A percentile compares a stretch with the other conserved stretches of the same genome.
These are phyloP conservation scores for Oreochromis spilurus DNA, from an alignment of 2,113 vertebrate genomes.

Conservation along the genomic window DNA sequence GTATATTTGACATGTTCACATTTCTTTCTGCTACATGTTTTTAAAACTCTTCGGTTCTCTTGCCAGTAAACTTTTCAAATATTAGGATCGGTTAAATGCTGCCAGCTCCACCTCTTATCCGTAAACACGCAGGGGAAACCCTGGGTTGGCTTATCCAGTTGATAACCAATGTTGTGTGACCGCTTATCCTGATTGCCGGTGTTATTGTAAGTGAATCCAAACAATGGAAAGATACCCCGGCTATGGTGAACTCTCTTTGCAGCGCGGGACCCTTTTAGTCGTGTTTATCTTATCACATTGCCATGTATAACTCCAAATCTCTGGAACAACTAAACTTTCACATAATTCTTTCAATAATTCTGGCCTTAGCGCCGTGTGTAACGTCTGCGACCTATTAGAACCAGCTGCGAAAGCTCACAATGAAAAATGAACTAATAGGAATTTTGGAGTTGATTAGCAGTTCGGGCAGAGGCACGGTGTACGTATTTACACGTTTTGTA, in stretches of 20 bases:
- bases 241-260: not conserved
- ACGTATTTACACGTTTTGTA: not conserved
- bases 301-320: not conserved
- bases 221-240: not conserved
- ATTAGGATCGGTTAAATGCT: not conserved
- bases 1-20: not conserved
- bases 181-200: not conserved
- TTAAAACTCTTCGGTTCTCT: not conserved
- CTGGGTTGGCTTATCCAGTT: not conserved
- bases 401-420: not conserved
- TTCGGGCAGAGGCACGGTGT: accelerated
- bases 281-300: not conserved
- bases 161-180: not conserved
- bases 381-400: not conserved
- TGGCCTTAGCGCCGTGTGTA: accelerated
- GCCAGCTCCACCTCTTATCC: not conserved
- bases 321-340: not conserved
- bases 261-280: not conserved
- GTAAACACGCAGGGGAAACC: not conserved
- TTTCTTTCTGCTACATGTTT: not conserved
- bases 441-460: not conserved
- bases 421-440: not conserved
- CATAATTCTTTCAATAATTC: not conserved
- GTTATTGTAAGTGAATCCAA: not conserved
- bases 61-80: not conserved